phyloP scores from a whole-genome alignment of 2,797 vertebrate genomes.

The Pseudopleuronectes americanus region DNA sequence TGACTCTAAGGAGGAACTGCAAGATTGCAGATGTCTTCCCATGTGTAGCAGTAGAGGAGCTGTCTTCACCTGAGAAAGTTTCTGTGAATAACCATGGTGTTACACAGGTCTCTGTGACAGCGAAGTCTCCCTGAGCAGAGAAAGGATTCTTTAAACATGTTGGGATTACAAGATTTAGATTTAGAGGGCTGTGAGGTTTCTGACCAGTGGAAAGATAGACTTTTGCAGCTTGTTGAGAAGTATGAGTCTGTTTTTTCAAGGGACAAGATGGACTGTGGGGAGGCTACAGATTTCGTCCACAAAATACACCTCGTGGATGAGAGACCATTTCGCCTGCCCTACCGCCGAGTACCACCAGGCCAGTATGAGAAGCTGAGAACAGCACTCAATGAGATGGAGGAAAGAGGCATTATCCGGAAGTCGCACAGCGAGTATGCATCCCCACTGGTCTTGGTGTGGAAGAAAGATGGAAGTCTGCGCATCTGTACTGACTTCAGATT shows the following conservation, averaged over 20 bases:
- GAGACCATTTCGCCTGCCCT: slow-evolving; percentile 5
- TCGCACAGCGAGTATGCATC: background rate
- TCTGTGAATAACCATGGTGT: too few relatives aligned
- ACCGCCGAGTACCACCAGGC: background rate
- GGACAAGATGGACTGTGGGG: slow-evolving; percentile 5
- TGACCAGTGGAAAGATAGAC: background rate
- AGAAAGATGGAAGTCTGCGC: background rate
- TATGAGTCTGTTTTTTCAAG: slow-evolving; percentile 5
- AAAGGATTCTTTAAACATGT: too few relatives aligned
- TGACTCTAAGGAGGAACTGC: too few relatives aligned
- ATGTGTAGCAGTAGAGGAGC: too few relatives aligned
- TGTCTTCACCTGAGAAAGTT: too few relatives aligned
- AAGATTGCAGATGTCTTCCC: too few relatives aligned
- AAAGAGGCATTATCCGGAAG: background rate
- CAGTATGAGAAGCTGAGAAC: slow-evolving; percentile 14
- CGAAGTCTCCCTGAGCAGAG: too few relatives aligned
- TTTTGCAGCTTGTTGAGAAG: background rate
- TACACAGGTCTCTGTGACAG: too few relatives aligned
- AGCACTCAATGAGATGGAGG: background rate
- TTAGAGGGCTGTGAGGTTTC: slow-evolving; percentile 1
- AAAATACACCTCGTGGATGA: background rate
- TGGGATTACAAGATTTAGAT: background rate
- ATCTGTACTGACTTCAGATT: slow-evolving; percentile 7
- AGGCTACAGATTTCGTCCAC: background rate
- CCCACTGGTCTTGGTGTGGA: background rate